Base-by-base conservation (phyloP, 2,797 vertebrate genomes). In the Sciurus vulgaris region DNA sequence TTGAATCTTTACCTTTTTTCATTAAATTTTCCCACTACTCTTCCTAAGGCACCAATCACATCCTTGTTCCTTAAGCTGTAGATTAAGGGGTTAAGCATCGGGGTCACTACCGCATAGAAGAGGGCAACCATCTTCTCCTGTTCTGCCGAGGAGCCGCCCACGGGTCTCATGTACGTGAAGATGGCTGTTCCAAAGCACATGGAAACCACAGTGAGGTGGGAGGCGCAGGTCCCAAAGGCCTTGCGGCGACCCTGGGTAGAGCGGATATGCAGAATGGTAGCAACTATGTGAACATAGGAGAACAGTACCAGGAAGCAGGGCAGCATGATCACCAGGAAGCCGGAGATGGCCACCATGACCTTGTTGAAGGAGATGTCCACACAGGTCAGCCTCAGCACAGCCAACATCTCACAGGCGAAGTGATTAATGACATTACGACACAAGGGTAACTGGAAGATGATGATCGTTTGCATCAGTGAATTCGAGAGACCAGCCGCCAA, bases 41-140 rank as follows among this genome's bases (percentile, higher is more conserved):
- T 96, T 35, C 51, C 41, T n/a, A 95, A 54, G 24, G 96, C 92
- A 1, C 87, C 93, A n/a, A 41, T 82, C 61, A 97, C 84, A 0
- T 98, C 97, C n/a, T 97, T 96, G 87, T 98, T 97, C 70, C 97
- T 98, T 61, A 97, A 65, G 35, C 96, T 98, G 33, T 98, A 98
- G 89, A 97, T 97, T 47, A 98, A 65, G 35, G 98, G 97, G 13
- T 97, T 97, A 2, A 97, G 72, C 87, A 98, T 92, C 0, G 97
- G 98, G 7, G 96, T 96, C 41, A 97, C 82, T 4, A 98, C 63
- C 26, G 96, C 95, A 14, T 97, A 97, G 72, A 98, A 96, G 0
- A 98, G 93, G 47, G 97, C 77, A 1, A 96, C 93, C 78, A 96
- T 96, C 81, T 98, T 98, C 61, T 98, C 97, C 17, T 95, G 86